Conservation (phyloP, 2,113 vertebrate genomes). For the Plecturocebus donacophilus region DNA sequence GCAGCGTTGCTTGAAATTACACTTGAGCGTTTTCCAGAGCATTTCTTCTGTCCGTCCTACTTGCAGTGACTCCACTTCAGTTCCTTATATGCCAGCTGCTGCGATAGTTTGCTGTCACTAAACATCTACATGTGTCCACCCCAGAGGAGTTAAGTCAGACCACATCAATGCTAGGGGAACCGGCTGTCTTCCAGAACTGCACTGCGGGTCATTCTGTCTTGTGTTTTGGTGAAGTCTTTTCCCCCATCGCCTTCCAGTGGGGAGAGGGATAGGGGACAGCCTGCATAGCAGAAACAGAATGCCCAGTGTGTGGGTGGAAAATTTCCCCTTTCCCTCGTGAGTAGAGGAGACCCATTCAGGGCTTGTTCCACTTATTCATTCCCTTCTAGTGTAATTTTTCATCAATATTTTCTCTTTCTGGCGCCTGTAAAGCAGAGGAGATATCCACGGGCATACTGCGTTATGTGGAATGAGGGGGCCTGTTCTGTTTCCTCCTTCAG, state of each 20-base stretch:
- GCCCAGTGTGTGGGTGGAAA: conserved; percentile 14
- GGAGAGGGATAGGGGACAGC: conserved; percentile 29
- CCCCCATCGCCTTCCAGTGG: conserved; percentile 25
- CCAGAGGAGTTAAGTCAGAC: conserved; percentile 63
- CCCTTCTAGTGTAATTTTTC: conserved; percentile 13
- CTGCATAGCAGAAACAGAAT: conserved; percentile 66
- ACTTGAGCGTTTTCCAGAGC: conserved; percentile 62
- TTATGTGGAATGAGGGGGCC: not conserved
- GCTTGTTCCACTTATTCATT: not conserved
- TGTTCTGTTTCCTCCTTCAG: not conserved
- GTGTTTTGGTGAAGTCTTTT: conserved; percentile 68
- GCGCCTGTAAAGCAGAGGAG: conserved; percentile 64
- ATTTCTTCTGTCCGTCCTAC: conserved; percentile 65
- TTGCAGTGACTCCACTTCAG: conserved; percentile 20
- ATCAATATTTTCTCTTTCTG: not conserved
- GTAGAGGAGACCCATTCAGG: not conserved
- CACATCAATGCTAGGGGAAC: conserved; percentile 58
- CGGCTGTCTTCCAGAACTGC: conserved; percentile 68
- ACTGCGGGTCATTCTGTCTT: conserved; percentile 66
- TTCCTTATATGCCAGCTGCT: conserved; percentile 38
- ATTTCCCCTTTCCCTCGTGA: conserved; percentile 6
- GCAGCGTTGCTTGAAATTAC: conserved; percentile 59
- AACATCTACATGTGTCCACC: conserved; percentile 42
- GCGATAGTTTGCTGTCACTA: conserved; percentile 58
- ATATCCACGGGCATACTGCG: not conserved